Base-by-base conservation (phyloP, 2,797 vertebrate genomes). In the Eleutherodactylus coqui region DNA sequence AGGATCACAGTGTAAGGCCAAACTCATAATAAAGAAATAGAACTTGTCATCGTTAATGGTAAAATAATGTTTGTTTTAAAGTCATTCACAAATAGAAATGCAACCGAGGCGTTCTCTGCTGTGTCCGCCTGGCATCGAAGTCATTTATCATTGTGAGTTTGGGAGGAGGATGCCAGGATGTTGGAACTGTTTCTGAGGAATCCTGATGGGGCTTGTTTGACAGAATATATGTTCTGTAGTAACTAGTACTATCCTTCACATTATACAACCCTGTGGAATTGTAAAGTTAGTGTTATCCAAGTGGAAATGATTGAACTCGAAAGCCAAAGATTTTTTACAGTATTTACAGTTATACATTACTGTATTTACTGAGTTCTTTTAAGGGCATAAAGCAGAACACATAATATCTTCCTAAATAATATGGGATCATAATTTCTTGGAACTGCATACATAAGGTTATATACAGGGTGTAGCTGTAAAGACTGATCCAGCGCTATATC, bases 121-220 rank as follows among this genome's bases (percentile, higher is more conserved):
- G 27, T 64, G 21, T 79, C 67, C 62, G 75, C 51, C 75, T 73
- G 67, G n/a, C 69, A 73, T 79, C 49, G 38, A 73, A 1, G 36
- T 73, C 75, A 83, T 83, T 75, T 83, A 79, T 87, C 86, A 79
- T 79, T 64, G 27, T n/a, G 43, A 83, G 67, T 79, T 69, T 60
- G 60, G 62, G 64, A 83, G 34, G 36, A 64, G 64, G 53, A 79
- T 83, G 75, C 86, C 75, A 87, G 43, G 32, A 79, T 64, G 75
- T 38, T 79, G 86, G 64, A 79, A 83, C 49, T 16, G 41, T 83
- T 87, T 87, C 64, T 51, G 41, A 72, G 41, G 64, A 87, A 87
- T 87, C 81, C 86, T 87, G 64, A 75, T 72, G 86, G 86, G 86
- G 75, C 86, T 87, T 83, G 86, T 87, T 87, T 79, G 62, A 79